phyloP scores from a whole-genome alignment of 2,797 vertebrate genomes.

The Manis javanica region DNA sequence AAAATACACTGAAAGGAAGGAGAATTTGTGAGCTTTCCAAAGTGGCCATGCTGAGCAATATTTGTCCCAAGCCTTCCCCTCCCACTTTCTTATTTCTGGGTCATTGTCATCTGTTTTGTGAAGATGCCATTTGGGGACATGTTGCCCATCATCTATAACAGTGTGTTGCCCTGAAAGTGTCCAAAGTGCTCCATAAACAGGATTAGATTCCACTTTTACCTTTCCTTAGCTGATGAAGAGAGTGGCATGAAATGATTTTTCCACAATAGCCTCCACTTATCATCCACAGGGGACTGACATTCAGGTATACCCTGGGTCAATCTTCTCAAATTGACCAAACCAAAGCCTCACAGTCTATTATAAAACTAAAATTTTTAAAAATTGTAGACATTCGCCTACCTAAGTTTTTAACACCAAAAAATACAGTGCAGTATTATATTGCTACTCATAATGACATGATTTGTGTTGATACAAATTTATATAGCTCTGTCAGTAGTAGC shows the following conservation, averaged over 20 bases:
- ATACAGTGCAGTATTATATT: background rate
- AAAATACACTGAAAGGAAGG: background rate
- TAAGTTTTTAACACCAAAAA: constrained; percentile 14
- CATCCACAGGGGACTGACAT: background rate
- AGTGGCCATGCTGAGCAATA: background rate
- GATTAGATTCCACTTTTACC: constrained; percentile 1
- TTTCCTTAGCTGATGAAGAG: constrained; percentile 20
- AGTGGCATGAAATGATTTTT: constrained; percentile 50
- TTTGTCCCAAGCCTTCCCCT: background rate
- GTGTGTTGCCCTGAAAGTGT: background rate
- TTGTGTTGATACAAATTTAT: constrained; percentile 19
- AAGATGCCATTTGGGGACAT: background rate
- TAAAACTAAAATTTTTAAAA: background rate
- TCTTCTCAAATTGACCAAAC: constrained; percentile 46
- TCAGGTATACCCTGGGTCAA: background rate
- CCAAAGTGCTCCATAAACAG: background rate
- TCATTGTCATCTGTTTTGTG: background rate
- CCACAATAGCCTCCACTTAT: constrained; percentile 43
- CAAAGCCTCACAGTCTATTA: background rate
- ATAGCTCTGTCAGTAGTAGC: background rate
- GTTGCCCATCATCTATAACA: background rate
- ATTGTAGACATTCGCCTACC: background rate
- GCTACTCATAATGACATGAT: background rate
- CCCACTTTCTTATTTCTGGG: background rate
- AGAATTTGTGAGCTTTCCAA: background rate